Conservation (phyloP, 1,140 invertebrate species). For the Formica exsecta region DNA sequence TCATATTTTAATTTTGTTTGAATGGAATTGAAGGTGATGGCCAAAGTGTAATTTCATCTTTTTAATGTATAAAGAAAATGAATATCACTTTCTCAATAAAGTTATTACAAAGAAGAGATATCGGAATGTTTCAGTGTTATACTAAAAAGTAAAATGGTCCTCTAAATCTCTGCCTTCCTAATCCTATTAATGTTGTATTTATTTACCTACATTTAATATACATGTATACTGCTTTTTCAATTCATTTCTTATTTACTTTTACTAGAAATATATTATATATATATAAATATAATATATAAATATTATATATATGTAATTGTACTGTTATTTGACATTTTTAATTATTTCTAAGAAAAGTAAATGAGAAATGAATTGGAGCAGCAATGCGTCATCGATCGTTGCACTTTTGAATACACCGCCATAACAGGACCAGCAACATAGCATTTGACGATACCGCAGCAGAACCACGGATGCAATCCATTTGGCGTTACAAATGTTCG, state of each 20-base stretch:
- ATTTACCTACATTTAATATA: not conserved
- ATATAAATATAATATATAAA: no score
- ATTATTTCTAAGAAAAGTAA: not conserved
- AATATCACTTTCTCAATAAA: constrained; percentile 62
- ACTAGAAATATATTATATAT: not conserved
- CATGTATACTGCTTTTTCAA: no score
- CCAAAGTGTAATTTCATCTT: constrained; percentile 60
- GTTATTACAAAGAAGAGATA: constrained; percentile 44
- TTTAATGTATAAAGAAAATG: constrained; percentile 36
- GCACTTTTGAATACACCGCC: not conserved
- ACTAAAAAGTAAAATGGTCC: not conserved
- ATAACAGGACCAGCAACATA: not conserved
- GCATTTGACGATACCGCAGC: not conserved
- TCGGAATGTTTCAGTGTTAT: not conserved
- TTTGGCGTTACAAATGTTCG: no score
- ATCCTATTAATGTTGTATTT: not conserved
- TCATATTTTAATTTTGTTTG: constrained; percentile 31
- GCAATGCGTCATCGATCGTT: not conserved
- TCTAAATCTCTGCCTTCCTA: no score
- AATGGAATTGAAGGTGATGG: constrained; percentile 36
- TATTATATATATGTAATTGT: not conserved
- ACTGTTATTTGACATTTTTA: not conserved
- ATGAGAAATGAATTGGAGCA: not conserved
- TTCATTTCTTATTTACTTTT: not conserved
- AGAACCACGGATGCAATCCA: no score